Conservation (phyloP, 1,140 invertebrate genomes). For the Trachymyrmex cornetzi region DNA sequence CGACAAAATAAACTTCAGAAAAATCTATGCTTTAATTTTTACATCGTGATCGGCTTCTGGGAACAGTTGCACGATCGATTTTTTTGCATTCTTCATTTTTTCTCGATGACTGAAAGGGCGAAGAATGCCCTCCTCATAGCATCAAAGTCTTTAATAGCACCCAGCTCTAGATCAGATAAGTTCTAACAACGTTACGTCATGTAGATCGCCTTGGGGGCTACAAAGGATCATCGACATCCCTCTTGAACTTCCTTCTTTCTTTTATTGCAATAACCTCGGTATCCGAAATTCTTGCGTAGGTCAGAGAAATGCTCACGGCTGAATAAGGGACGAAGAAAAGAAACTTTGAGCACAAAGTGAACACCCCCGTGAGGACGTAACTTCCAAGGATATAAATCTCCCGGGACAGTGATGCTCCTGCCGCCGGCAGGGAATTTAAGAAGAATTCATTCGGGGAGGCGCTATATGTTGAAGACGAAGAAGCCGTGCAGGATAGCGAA, state of each 20-base stretch:
- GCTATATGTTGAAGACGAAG: conserved; percentile 51
- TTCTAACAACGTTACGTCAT: conserved; percentile 59
- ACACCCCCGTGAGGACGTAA: conserved; percentile 58
- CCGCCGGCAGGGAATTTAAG: conserved; percentile 66
- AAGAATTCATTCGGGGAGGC: conserved; percentile 66
- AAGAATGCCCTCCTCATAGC: conserved; percentile 26
- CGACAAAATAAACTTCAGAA: conserved; percentile 7
- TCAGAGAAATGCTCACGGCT: conserved; percentile 42
- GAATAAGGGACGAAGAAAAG: conserved; percentile 67
- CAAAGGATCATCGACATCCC: conserved; percentile 58
- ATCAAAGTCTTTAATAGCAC: conserved; percentile 51
- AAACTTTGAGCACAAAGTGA: conserved; percentile 63
- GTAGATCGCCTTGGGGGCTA: conserved; percentile 46
- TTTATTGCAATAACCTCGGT: conserved; percentile 46
- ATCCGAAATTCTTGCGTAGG: conserved; percentile 55
- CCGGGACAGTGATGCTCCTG: conserved; percentile 79
- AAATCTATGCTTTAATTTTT: conserved; percentile 4
- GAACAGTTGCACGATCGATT: conserved; percentile 8
- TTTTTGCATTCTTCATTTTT: not conserved
- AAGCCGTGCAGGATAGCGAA: conserved; percentile 52
- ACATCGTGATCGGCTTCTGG: not conserved
- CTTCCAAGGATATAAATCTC: conserved; percentile 79
- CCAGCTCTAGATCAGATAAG: conserved; percentile 56
- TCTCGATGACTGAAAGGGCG: conserved; percentile 30
- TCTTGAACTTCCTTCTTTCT: conserved; percentile 22